These are phyloP conservation scores for Temnopleurus reevesii DNA, from an alignment of 53 echinoderm and acorn worm genomes.

Conservation along the genomic window DNA sequence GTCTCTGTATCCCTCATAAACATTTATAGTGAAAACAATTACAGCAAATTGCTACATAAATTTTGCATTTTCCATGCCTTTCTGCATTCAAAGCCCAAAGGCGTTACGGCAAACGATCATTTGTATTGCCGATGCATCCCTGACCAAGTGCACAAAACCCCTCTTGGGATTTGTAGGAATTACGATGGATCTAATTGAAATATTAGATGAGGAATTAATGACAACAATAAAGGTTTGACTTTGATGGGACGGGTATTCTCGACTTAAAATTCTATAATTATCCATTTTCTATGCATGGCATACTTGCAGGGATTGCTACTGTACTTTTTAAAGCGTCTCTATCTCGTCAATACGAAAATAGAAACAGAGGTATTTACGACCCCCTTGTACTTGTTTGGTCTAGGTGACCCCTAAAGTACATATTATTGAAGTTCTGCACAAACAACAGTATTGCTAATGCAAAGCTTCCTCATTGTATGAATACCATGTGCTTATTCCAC, in stretches of 20 bases:
- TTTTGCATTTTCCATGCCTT: not conserved
- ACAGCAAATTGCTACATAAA: not conserved
- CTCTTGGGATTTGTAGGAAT: not conserved
- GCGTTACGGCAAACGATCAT: not conserved
- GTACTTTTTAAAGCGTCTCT: constrained; percentile 37
- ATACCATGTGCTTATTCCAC: not conserved
- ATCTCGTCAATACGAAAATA: constrained; percentile 27
- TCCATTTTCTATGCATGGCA: constrained; percentile 32
- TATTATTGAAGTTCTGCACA: constrained; percentile 41
- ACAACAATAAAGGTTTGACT: constrained; percentile 29
- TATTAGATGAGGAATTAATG: constrained; percentile 8
- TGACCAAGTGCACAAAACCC: constrained; percentile 7
- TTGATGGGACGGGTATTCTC: not conserved
- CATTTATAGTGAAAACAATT: not conserved
- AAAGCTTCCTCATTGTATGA: constrained; percentile 52
- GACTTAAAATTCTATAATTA: constrained; percentile 4
- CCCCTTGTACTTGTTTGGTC: constrained; percentile 43
- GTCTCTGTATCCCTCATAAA: no score
- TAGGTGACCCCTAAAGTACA: constrained; percentile 53
- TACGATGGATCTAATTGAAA: not conserved
- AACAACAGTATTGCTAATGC: constrained; percentile 32
- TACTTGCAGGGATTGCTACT: not conserved
- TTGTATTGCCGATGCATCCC: not conserved
- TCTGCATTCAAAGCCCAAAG: not conserved
- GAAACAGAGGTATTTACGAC: constrained; percentile 51